Evolutionary conservation across 2,113 vertebrate genomes (phyloP).

Genomic region (Jaculus jaculus): DNA sequence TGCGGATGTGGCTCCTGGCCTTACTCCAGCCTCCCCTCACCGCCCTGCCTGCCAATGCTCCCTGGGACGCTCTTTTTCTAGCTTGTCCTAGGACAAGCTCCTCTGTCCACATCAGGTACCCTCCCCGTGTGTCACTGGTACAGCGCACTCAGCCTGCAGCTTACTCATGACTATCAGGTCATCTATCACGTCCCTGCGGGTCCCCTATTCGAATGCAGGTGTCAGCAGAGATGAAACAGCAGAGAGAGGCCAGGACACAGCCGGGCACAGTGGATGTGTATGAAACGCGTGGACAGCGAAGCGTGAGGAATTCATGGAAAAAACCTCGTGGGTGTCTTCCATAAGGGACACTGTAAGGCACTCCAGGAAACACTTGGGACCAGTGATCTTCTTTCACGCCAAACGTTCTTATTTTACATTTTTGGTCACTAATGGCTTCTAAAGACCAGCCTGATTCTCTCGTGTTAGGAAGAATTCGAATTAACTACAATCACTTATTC

Average conservation of each 20-base stretch:
- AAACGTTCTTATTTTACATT: too few species aligned
- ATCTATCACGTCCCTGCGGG: not conserved
- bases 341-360: not conserved
- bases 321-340: not conserved
- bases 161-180: not conserved
- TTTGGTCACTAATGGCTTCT: not conserved
- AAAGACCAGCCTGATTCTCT: not conserved
- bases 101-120: not conserved
- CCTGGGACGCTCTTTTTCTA: not conserved
- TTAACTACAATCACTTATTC: not conserved
- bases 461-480: not conserved
- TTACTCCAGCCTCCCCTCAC: too few species aligned
- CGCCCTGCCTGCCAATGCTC: rapidly evolving
- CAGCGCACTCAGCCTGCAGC: not conserved
- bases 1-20: not conserved
- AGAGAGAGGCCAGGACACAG: not conserved
- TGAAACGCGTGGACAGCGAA: not conserved
- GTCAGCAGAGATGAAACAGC: not conserved
- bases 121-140: not conserved
- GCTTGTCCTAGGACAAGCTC: too few species aligned
- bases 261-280: not conserved
- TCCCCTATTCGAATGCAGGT: not conserved
- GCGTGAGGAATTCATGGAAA: not conserved
- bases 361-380: not conserved
- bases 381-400: not conserved